A percentile compares a stretch with the other conserved stretches of the same genome.
phyloP scores from a whole-genome alignment of 2,888 invertebrate genomes.

The Metalampra italica region DNA sequence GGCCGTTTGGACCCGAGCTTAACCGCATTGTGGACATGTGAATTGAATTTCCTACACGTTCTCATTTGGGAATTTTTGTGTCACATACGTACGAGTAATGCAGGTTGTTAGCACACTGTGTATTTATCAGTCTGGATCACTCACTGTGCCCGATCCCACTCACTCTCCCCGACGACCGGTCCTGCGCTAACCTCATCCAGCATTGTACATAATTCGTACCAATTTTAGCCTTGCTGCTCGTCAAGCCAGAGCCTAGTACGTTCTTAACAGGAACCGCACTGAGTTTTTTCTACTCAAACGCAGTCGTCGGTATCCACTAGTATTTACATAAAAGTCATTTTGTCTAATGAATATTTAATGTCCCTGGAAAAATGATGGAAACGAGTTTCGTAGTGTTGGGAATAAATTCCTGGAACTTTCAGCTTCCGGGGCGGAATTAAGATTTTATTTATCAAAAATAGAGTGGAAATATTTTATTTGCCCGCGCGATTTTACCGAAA shows the following conservation, averaged over 20 bases:
- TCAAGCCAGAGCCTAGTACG: no score
- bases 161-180: no score
- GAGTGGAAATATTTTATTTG: not conserved
- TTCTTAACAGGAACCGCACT: no score
- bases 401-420: not conserved
- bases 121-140: no score
- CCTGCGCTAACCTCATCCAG: no score
- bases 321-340: not conserved
- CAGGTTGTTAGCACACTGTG: not conserved
- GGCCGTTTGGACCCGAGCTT: conserved; percentile 15
- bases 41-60: not conserved
- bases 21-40: conserved; percentile 12
- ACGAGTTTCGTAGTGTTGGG: not conserved
- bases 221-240: no score
- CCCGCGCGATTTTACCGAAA: no score
- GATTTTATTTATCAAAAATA: not conserved
- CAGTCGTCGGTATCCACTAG: no score
- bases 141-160: no score
- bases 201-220: no score
- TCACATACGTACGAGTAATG: no score
- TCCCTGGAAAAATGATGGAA: not conserved
- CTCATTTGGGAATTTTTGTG: not conserved
- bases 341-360: not conserved
- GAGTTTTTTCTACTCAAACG: no score
- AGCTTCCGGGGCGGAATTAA: not conserved